A percentile compares a stretch with the other conserved stretches of the same genome.
Evolutionary conservation across 2,888 invertebrate species (phyloP).

Genomic region (Mimachlamys varia): DNA sequence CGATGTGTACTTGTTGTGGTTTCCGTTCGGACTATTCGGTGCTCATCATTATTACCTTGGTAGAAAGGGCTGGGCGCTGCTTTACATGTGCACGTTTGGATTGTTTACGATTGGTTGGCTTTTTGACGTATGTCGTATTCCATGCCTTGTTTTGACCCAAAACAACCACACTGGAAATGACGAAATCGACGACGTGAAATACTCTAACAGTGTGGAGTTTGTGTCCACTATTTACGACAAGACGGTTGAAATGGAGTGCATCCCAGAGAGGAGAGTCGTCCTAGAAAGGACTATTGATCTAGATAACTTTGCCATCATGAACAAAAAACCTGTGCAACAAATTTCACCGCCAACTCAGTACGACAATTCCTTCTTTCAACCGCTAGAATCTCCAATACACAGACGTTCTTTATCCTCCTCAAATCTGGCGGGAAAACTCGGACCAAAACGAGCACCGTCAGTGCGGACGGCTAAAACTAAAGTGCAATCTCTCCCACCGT

Average conservation of each 20-base stretch:
- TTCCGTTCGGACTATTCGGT: constrained; percentile 58
- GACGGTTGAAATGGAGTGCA: neutral
- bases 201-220: neutral
- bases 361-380: neutral
- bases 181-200: neutral
- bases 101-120: constrained; percentile 68
- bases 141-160: constrained; percentile 57
- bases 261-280: neutral
- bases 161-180: constrained; percentile 53
- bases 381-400: neutral
- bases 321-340: neutral
- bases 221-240: neutral
- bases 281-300: neutral
- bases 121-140: constrained; percentile 63
- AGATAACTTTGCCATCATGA: neutral
- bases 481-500: neutral
- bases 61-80: constrained; percentile 62
- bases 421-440: constrained; percentile 17
- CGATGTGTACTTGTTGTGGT: constrained; percentile 66
- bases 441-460: constrained; percentile 9
- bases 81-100: constrained; percentile 68
- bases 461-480: neutral
- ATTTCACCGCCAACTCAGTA: neutral
- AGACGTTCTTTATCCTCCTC: neutral
- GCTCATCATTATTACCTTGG: constrained; percentile 62